Evolutionary conservation across 2,113 vertebrate genomes (phyloP).

Genomic region (Lontra canadensis): DNA sequence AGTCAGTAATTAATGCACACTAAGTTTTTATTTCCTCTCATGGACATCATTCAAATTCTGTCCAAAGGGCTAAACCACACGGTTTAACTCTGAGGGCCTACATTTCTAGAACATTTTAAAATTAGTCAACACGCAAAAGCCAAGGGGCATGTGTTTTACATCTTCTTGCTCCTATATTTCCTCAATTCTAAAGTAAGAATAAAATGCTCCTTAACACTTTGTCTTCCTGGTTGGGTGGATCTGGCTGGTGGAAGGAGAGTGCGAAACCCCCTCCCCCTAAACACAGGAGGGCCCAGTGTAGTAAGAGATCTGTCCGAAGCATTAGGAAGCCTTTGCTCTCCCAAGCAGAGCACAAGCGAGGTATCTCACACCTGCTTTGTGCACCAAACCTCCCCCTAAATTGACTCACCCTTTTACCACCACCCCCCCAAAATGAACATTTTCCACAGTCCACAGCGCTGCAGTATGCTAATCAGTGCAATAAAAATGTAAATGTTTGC

Average conservation of each 20-base stretch:
- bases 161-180: neutral
- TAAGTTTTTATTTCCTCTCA: neutral
- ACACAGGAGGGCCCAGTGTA: neutral
- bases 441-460: neutral
- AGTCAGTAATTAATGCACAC: neutral
- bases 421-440: neutral
- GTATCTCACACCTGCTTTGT: neutral
- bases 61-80: neutral
- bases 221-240: neutral
- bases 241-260: neutral
- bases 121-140: neutral
- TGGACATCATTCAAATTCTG: neutral
- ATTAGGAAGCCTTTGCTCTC: neutral
- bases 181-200: neutral
- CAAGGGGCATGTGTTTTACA: neutral
- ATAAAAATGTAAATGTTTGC: slow-evolving; percentile 36
- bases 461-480: neutral
- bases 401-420: neutral
- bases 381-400: neutral
- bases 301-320: neutral
- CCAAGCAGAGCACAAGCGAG: neutral
- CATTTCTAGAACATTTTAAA: neutral
- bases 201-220: neutral
- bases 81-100: neutral
- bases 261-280: neutral